Base-by-base conservation (phyloP, 2,888 invertebrate species). In the Noctua pronuba region DNA sequence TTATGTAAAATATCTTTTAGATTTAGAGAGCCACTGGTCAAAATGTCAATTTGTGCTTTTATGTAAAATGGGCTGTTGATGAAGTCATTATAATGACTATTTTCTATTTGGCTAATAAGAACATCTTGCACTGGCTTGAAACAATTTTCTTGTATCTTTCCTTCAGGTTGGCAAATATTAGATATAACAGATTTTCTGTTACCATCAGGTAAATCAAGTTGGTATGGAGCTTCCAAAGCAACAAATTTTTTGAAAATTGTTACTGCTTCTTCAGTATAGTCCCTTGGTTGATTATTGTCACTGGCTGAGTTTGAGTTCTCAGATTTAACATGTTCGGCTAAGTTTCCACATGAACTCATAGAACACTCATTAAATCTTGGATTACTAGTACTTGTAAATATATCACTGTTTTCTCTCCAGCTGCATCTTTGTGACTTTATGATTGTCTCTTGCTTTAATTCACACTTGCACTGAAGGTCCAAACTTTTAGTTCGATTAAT, bases 1-100 rank as follows among this genome's bases (percentile, higher is more conserved):
- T 99, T 99, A 93, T 98, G 98, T 74, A 99, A 96, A 93, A 99
- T 98, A 96, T 99, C 99, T 88, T 98, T 97, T 72, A 99, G 97
- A 79, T 97, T 97, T 62, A 99, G 97, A 94, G 97, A 97, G 84
- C 98, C 98, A 93, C 97, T 97, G 13, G 99, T 99, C 86, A 99
- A 97, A 82, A 99, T 97, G 94, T 99, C 99, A 89, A 99, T 98
- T 96, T 99, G 99, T 96, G 99, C 98, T 96, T 99, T 99, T 92
- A 98, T 98, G 95, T 98, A 98, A 93, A 98, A 98, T 91, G 98
- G 98, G 93, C 99, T 99, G 89, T 98, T 97, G 86, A 98, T 95
- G 95, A 99, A 99, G 88, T 98, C 98, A 89, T 97, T 97, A 93
- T 98, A 98, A 96, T 98, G 98, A 94, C 98, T 97, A 73, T 97